Base-by-base conservation (phyloP, 2,797 vertebrate genomes). In the Petrocephalus schoutedeni region DNA sequence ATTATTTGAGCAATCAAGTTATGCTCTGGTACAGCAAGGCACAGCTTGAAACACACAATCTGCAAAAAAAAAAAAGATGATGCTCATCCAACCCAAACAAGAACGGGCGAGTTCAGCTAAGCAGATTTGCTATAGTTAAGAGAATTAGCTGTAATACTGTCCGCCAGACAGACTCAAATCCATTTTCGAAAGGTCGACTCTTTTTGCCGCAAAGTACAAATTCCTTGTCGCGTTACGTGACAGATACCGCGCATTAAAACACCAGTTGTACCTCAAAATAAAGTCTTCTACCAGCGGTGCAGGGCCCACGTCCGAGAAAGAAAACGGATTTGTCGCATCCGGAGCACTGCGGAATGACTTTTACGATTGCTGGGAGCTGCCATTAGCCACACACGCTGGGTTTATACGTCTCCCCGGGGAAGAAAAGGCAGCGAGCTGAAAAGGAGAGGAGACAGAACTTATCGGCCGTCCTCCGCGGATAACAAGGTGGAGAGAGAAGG, bases 1-100 rank as follows among this genome's bases (percentile, higher is more conserved):
- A 96, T 97, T 97, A 96, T 94, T 92, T 93, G 94, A 93, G 91
- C 95, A 97, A 96, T 96, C 94, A 92, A 94, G 95, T 96, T 95
- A 95, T 93, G 94, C 94, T 95, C 93, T 94, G 90, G 89, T 91
- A 91, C 89, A 64, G 85, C 90, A 91, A 93, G 93, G 90, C 91
- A 93, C 93, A 91, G 89, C 89, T 92, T 93, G 90, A 94, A 94
- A 93, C 90, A 94, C 93, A 92, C 85, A 49, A 87, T 86, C 58
- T 89, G 61, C n/a, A 90, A 16, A 54, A 59, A 87, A 91, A 88
- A 88, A 90, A 90, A 88, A 86, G 87, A 41, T 23, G 7, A 36
- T 19, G 12, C 3, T 6, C 5, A 10, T 12, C 16, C n/a, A 45
- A 45, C 71, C 41, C 19, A 12, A 53, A 64, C 41, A 16, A 67